phyloP scores from a whole-genome alignment of 2,797 vertebrate genomes.

The Octomys mimax region DNA sequence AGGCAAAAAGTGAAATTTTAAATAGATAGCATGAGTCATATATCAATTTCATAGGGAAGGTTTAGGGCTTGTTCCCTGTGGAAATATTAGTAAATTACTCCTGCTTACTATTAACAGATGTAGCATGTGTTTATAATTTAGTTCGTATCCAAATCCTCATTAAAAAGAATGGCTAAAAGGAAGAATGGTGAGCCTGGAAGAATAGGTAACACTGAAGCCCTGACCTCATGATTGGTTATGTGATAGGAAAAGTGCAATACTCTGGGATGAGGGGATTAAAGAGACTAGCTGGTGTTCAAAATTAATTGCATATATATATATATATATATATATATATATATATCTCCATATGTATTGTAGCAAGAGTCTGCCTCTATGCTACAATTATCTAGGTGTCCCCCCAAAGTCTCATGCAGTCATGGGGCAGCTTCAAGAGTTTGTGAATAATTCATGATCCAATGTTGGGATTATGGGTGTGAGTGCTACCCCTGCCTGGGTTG shows the following conservation, averaged over 20 bases:
- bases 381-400: too few species aligned
- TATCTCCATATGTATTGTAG: too few species aligned
- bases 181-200: neutral
- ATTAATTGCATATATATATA: neutral
- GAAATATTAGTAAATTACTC: neutral
- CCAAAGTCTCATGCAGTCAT: too few species aligned
- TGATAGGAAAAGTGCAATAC: neutral
- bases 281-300: neutral
- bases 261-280: neutral
- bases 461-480: too few species aligned
- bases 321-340: neutral
- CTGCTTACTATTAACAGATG: neutral
- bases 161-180: neutral
- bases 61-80: neutral
- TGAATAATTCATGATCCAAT: too few species aligned
- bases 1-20: neutral
- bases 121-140: neutral
- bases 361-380: too few species aligned
- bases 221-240: rapidly evolving
- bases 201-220: rapidly evolving
- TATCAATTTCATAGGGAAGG: neutral
- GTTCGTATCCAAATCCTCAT: neutral
- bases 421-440: too few species aligned
- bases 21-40: rapidly evolving
- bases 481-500: too few species aligned